Conservation (phyloP, 2,797 vertebrate species). For the Microtus agrestis region DNA sequence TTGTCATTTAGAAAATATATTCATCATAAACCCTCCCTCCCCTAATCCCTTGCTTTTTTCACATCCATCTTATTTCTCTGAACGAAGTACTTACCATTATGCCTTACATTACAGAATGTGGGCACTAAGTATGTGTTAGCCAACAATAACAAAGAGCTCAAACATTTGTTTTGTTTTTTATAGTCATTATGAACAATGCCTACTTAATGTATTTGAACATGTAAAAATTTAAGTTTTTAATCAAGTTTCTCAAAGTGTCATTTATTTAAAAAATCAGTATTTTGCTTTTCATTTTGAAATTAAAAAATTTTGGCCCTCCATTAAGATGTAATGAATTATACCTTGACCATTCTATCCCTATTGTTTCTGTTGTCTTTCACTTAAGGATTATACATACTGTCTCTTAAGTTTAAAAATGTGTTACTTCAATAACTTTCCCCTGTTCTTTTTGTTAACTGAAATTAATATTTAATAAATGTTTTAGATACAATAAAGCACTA, state of each 20-base stretch:
- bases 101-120: slow-evolving; percentile 14
- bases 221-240: neutral
- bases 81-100: slow-evolving; percentile 6
- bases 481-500: slow-evolving; percentile 17
- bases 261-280: neutral
- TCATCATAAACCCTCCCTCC: neutral
- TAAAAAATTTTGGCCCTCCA: neutral
- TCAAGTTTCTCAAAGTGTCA: slow-evolving; percentile 7
- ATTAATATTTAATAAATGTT: slow-evolving; percentile 27
- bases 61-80: slow-evolving; percentile 29
- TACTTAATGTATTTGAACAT: slow-evolving; percentile 13
- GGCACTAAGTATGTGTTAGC: slow-evolving; percentile 1
- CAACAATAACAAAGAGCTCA: slow-evolving; percentile 21
- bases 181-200: slow-evolving; percentile 5
- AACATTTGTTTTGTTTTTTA: neutral
- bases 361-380: neutral
- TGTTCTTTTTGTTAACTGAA: slow-evolving; percentile 22
- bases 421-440: neutral
- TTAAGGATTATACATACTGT: neutral
- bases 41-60: neutral
- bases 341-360: neutral
- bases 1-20: neutral
- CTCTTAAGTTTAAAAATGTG: slow-evolving; percentile 30
- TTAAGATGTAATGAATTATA: neutral
- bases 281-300: slow-evolving; percentile 22